Percentiles rank a stretch among this genome's conserved stretches.
phyloP scores from a whole-genome alignment of 2,888 invertebrate species.

The Hecatera dysodea region DNA sequence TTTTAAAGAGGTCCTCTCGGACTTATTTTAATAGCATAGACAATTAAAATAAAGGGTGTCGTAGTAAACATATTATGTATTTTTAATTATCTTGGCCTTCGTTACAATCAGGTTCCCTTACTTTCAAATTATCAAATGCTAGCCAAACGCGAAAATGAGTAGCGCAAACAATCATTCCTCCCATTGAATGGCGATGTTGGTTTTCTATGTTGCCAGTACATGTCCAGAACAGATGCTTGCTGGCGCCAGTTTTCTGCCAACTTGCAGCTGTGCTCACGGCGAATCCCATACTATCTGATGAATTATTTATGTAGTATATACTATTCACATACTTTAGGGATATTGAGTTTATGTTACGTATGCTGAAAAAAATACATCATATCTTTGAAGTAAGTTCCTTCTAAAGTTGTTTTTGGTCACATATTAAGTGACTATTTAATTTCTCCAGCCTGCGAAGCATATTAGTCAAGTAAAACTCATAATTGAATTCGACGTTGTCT shows the following conservation, averaged over 20 bases:
- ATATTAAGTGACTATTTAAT: not conserved
- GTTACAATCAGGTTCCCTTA: conserved; percentile 77
- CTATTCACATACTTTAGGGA: conserved; percentile 73
- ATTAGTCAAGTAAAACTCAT: not conserved
- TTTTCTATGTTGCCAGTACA: conserved; percentile 74
- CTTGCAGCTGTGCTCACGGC: conserved; percentile 78
- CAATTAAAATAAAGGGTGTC: not conserved
- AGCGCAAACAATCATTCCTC: conserved; percentile 75
- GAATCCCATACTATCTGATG: conserved; percentile 72
- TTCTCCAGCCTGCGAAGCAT: not conserved
- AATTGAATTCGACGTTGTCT: not conserved
- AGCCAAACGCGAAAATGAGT: conserved; percentile 76
- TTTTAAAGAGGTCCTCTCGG: not conserved
- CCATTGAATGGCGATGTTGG: conserved; percentile 64
- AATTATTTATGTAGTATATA: conserved; percentile 71
- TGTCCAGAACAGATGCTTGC: conserved; percentile 72
- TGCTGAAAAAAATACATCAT: conserved; percentile 60
- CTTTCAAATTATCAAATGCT: conserved; percentile 79
- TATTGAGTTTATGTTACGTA: conserved; percentile 78
- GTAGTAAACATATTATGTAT: not conserved
- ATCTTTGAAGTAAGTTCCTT: too few relatives aligned
- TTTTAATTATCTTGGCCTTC: conserved; percentile 22
- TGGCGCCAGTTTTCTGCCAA: conserved; percentile 74
- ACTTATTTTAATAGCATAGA: not conserved
- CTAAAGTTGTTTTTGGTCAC: not conserved